Evolutionary conservation across 2,113 vertebrate genomes (phyloP).

Genomic region (Brachyhypopomus occidentalis): DNA sequence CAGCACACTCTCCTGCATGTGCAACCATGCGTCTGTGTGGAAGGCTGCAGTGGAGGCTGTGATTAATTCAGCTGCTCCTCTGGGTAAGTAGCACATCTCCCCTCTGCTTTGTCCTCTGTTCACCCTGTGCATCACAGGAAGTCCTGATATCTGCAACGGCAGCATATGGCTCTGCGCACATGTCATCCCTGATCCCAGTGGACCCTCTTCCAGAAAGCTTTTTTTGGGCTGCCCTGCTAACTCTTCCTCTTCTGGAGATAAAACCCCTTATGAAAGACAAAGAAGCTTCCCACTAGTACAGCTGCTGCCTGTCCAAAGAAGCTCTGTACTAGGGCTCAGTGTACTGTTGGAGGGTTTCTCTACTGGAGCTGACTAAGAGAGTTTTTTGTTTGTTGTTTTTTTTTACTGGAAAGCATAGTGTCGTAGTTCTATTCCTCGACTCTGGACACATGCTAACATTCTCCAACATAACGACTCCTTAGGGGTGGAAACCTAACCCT

Average conservation of each 20-base stretch:
- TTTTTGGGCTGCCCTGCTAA: background rate
- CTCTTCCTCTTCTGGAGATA: background rate
- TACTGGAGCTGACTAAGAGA: too few species aligned
- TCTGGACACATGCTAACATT: conserved; percentile 41
- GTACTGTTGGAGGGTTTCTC: too few species aligned
- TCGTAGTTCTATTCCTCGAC: conserved; percentile 8
- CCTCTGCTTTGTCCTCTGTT: conserved; percentile 5
- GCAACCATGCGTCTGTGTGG: too few species aligned
- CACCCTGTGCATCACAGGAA: conserved; percentile 26
- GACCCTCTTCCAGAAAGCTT: conserved; percentile 8
- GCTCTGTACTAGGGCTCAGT: too few species aligned
- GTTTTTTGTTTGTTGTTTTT: too few species aligned
- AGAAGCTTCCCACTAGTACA: background rate
- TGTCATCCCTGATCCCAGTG: conserved; percentile 12
- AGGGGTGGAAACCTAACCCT: background rate
- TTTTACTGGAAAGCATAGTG: conserved; percentile 18
- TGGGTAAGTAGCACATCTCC: background rate
- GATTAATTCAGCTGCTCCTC: background rate
- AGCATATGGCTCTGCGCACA: conserved; percentile 34
- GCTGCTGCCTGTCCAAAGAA: too few species aligned
- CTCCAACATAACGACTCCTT: conserved; percentile 21
- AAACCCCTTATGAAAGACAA: background rate
- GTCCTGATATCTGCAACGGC: conserved; percentile 14
- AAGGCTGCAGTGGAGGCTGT: background rate
- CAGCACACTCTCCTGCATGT: too few species aligned